Base-by-base conservation (phyloP, 2,888 invertebrate species). In the Leptinotarsa juncta region DNA sequence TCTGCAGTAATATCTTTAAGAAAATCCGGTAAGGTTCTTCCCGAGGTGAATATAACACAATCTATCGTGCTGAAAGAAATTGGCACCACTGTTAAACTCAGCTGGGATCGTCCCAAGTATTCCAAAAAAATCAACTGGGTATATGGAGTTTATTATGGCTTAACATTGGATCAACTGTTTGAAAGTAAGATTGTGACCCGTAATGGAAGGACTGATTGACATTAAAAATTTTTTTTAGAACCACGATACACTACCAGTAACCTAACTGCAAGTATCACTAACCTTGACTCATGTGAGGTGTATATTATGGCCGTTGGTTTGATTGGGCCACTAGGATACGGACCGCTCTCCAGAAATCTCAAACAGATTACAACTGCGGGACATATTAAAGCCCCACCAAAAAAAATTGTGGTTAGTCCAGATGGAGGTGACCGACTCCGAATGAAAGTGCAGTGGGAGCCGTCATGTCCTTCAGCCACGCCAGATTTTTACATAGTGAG, bases 81-180 rank as follows among this genome's bases (percentile, higher is more conserved):
- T 60, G 90, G 91, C 0, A 93, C 92, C 0, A 87, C 92, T 0
- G 93, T 94, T 0, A 90, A 91, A 79, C 83, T 96, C 18, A 88
- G 87, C 12, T 96, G 96, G 95, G 88, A 90, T 16, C 89, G 90
- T 12, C 93, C 94, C 0, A 89, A 89, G 26, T 90, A 89, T 55
- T 42, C 42, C 10, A 87, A 90, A n/a, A 92, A 90, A 77, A 85
- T 88, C 10, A 88, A 89, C 65, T 92, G 91, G 91, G 82, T 88
- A 4, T 96, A 95, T 84, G 94, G 93, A 23, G 89, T 95, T 60
- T 93, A 94, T 85, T 95, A 94, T 82, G 93, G 92, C 0, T 86
- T 90, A 4, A 89, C 84, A 80, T 90, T 89, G 83, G 89, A 90
- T 7, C 91, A 93, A 75, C 88, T 92, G 20, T 88, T 90, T 67